Conservation (phyloP, 2,888 invertebrate species). For the Leucoma salicis region DNA sequence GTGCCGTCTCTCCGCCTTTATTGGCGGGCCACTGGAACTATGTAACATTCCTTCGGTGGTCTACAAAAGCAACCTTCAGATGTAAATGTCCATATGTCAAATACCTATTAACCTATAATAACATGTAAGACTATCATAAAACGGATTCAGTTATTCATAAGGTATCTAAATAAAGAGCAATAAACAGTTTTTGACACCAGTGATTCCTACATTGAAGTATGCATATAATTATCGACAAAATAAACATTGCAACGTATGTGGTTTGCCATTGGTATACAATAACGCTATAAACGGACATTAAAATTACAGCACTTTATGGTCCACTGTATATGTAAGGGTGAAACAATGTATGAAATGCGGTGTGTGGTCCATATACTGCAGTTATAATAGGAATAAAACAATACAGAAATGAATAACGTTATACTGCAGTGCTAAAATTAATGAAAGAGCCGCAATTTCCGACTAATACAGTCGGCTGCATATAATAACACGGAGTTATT, state of each 20-base stretch:
- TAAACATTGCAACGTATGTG: conserved; percentile 54
- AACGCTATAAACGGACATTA: conserved; percentile 33
- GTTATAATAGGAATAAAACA: conserved; percentile 4
- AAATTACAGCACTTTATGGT: conserved; percentile 36
- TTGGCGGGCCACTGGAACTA: no score
- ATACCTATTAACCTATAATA: neutral
- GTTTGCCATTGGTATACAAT: conserved; percentile 38
- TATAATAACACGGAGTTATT: neutral
- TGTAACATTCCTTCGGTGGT: no score
- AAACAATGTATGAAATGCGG: conserved; percentile 32
- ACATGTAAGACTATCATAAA: neutral
- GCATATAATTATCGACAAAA: conserved; percentile 37
- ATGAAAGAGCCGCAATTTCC: neutral
- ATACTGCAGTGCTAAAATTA: conserved; percentile 1
- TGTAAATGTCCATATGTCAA: no score
- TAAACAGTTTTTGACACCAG: neutral
- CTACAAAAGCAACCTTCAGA: no score
- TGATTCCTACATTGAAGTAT: conserved; percentile 29
- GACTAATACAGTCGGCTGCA: neutral
- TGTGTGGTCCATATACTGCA: conserved; percentile 29
- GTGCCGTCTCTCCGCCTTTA: no score
- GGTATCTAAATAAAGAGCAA: neutral
- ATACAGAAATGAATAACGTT: neutral
- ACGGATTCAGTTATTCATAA: neutral
- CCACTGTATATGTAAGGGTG: conserved; percentile 30